phyloP scores from a whole-genome alignment of 2,888 invertebrate genomes.

The Drosophila bunnanda region DNA sequence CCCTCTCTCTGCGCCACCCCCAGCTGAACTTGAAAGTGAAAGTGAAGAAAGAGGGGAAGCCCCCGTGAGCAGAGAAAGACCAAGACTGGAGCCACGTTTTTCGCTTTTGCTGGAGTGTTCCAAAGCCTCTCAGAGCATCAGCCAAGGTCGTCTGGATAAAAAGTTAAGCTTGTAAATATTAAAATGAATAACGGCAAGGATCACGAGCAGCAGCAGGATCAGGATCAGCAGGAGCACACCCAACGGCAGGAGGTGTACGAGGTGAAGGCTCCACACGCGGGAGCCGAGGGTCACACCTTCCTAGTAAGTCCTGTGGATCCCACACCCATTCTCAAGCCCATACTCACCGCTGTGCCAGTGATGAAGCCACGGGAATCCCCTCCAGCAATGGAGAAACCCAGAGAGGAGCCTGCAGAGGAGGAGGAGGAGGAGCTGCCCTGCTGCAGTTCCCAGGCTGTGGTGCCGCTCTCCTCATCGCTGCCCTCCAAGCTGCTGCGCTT shows the following conservation, averaged over 20 bases:
- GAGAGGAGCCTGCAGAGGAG: neutral
- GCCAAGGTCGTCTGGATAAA: slow-evolving; percentile 32
- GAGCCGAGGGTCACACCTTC: slow-evolving; percentile 74
- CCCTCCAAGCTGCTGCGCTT: slow-evolving; percentile 82
- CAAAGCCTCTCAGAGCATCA: slow-evolving; percentile 69
- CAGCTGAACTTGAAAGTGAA: slow-evolving; percentile 81
- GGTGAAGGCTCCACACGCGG: slow-evolving; percentile 60
- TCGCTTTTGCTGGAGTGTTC: slow-evolving; percentile 67
- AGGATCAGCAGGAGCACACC: slow-evolving; percentile 17
- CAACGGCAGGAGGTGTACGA: slow-evolving; percentile 56
- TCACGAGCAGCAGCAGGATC: neutral
- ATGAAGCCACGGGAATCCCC: slow-evolving; percentile 30
- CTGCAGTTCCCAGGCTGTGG: slow-evolving; percentile 77
- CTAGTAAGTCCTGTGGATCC: slow-evolving; percentile 72
- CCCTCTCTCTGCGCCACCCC: too few species aligned
- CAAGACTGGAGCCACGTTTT: slow-evolving; percentile 41
- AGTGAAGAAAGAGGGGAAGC: slow-evolving; percentile 54
- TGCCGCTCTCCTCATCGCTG: slow-evolving; percentile 82
- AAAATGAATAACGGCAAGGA: slow-evolving; percentile 20
- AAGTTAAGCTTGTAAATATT: neutral
- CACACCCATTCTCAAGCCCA: slow-evolving; percentile 29
- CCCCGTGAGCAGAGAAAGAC: slow-evolving; percentile 17
- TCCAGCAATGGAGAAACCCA: neutral
- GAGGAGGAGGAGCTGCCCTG: slow-evolving; percentile 55
- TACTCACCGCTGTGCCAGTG: slow-evolving; percentile 74